These are phyloP conservation scores for Dysmachus trigonus DNA, from an alignment of 2,888 invertebrate species.

Conservation along the genomic window DNA sequence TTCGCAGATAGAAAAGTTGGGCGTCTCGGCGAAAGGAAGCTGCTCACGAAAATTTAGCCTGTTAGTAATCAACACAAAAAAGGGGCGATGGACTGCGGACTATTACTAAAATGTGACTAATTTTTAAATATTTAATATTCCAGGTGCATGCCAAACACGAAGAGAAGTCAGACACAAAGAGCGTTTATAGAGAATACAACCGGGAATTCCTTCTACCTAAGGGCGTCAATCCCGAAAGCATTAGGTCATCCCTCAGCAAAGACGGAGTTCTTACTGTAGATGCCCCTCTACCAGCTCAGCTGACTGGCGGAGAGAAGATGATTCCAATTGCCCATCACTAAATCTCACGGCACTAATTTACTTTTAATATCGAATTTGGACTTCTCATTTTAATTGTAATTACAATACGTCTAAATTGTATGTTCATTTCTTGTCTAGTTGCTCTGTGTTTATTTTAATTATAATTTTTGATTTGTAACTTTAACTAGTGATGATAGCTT, in stretches of 20 bases:
- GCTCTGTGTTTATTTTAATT: background rate
- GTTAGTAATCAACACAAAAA: too few relatives aligned
- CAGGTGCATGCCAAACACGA: constrained; percentile 98
- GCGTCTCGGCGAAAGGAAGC: too few relatives aligned
- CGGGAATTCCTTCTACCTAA: constrained; percentile 96
- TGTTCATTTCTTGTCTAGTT: constrained; percentile 1
- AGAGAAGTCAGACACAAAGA: constrained; percentile 95
- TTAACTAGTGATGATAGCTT: background rate
- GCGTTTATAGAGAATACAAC: constrained; percentile 98
- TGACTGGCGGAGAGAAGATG: constrained; percentile 62
- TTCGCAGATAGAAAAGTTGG: too few relatives aligned
- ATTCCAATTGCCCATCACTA: constrained; percentile 65
- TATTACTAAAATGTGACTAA: too few relatives aligned
- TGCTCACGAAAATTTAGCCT: too few relatives aligned
- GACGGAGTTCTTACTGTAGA: constrained; percentile 97
- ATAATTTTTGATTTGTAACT: background rate
- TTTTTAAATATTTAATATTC: constrained; percentile 56
- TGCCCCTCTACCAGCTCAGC: constrained; percentile 88
- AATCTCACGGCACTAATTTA: constrained; percentile 11
- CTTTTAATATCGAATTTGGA: constrained; percentile 10
- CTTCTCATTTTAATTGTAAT: constrained; percentile 13
- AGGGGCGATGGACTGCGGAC: too few relatives aligned
- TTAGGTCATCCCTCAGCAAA: constrained; percentile 94
- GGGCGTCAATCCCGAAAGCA: constrained; percentile 95
- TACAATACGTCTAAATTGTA: background rate